Percentiles rank a stretch among this genome's conserved stretches.
Conservation (phyloP, 1,140 invertebrate genomes). For the Lepidurus couesii region DNA sequence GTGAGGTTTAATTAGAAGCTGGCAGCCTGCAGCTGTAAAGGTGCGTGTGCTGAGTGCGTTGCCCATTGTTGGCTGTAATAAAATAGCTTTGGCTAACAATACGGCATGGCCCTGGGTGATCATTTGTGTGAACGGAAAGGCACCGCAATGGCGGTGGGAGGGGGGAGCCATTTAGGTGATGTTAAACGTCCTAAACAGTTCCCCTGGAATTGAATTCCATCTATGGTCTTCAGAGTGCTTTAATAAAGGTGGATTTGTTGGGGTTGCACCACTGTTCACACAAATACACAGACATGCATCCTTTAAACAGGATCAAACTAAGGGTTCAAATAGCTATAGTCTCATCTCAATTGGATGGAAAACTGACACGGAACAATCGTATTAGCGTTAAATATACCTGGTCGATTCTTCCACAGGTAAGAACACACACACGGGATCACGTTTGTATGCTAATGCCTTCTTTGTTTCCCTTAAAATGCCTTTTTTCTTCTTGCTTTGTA, state of each 20-base stretch:
- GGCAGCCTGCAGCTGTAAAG: neutral
- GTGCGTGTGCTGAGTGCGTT: constrained; percentile 7
- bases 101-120: neutral
- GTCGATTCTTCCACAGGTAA: neutral
- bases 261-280: neutral
- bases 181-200: too few relatives aligned
- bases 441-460: neutral
- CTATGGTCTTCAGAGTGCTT: too few relatives aligned
- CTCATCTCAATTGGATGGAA: neutral
- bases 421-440: neutral
- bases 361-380: neutral
- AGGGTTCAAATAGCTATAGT: neutral
- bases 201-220: too few relatives aligned
- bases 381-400: neutral
- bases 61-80: neutral
- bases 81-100: constrained; percentile 5
- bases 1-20: constrained; percentile 11
- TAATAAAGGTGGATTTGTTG: too few relatives aligned
- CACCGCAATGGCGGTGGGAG: neutral
- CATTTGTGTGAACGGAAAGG: neutral
- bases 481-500: too few relatives aligned
- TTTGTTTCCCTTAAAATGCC: neutral
- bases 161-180: too few relatives aligned
- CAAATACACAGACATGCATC: neutral
- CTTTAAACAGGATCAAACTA: neutral